Conservation (phyloP, 1,140 invertebrate genomes). For the Drosophila rhopaloa region DNA sequence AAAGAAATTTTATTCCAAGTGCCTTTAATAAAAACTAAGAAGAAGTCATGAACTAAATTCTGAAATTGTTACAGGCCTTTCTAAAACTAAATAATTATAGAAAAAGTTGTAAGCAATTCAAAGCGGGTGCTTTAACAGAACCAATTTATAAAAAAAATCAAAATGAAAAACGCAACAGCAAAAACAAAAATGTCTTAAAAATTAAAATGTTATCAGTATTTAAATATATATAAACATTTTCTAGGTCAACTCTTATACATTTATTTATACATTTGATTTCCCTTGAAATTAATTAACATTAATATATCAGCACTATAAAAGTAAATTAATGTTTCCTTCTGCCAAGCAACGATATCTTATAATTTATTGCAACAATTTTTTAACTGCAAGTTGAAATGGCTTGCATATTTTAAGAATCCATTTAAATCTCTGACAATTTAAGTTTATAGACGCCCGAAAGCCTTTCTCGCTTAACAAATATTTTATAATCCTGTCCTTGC, state of each 20-base stretch:
- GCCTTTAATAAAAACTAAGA: slow-evolving; percentile 51
- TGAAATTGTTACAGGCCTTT: background rate
- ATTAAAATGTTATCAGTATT: no score
- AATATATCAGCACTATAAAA: no score
- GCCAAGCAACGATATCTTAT: no score
- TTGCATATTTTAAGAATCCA: background rate
- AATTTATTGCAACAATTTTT: background rate
- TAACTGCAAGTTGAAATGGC: background rate
- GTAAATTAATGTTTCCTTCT: no score
- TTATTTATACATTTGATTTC: no score
- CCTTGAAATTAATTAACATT: no score
- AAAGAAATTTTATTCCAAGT: slow-evolving; percentile 69
- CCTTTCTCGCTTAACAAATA: background rate
- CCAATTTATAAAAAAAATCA: no score
- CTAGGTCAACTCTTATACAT: no score
- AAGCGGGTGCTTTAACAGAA: no score
- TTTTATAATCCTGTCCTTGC: slow-evolving; percentile 16
- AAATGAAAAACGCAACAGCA: no score
- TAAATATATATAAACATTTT: no score
- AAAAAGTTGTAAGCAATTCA: background rate
- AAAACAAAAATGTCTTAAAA: no score
- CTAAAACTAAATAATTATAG: background rate
- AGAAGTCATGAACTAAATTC: background rate
- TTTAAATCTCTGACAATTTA: background rate
- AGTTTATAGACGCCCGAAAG: background rate